Percentiles rank a stretch among this genome's conserved stretches.
phyloP scores from a whole-genome alignment of 2,888 invertebrate genomes.

The Pandemis corylana region DNA sequence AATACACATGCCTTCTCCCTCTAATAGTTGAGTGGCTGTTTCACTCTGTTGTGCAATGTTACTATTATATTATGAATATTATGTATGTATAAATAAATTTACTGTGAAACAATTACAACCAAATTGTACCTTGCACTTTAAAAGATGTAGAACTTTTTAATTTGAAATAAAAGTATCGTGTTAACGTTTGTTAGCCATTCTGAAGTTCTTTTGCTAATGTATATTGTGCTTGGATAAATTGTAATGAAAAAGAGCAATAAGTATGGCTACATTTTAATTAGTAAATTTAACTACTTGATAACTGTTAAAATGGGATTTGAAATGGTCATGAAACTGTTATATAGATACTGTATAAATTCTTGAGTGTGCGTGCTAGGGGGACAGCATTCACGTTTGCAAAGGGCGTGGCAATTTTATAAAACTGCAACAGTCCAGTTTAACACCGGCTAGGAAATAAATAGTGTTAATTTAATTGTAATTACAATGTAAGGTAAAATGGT shows the following conservation, averaged over 20 bases:
- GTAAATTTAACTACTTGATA: neutral
- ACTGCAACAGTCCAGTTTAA: slow-evolving; percentile 77
- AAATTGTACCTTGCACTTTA: neutral
- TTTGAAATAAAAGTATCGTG: neutral
- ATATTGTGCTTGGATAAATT: neutral
- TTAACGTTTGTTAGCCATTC: neutral
- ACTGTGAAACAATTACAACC: neutral
- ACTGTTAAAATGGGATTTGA: neutral
- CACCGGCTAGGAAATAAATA: slow-evolving; percentile 83
- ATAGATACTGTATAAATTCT: neutral
- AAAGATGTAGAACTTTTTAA: neutral
- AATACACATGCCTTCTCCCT: neutral
- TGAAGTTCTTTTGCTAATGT: neutral
- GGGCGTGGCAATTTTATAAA: slow-evolving; percentile 63
- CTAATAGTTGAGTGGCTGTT: neutral
- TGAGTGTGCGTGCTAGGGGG: slow-evolving; percentile 23
- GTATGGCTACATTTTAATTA: neutral
- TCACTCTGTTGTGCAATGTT: neutral
- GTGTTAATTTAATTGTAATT: slow-evolving; percentile 83
- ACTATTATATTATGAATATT: neutral
- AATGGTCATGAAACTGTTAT: neutral
- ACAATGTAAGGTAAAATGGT: slow-evolving; percentile 82
- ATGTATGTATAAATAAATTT: neutral
- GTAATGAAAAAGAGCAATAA: neutral
- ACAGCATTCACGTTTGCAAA: slow-evolving; percentile 38